Evolutionary conservation across 1,140 invertebrate genomes (phyloP).

Genomic region (Drosophila baimaii): DNA sequence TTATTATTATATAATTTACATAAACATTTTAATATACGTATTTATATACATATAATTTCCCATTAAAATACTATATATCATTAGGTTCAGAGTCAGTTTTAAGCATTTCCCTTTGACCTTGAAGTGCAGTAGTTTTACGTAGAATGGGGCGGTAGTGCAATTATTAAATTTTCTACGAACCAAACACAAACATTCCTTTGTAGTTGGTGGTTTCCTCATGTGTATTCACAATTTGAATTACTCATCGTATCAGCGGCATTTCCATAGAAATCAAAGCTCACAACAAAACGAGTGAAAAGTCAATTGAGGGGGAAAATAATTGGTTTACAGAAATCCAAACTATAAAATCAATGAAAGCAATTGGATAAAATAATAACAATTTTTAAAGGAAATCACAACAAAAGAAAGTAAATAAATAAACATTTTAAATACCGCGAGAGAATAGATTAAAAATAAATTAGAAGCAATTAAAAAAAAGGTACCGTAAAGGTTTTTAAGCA

Average conservation of each 20-base stretch:
- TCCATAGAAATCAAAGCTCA: constrained; percentile 51
- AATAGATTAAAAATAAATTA: too few relatives aligned
- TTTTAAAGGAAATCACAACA: not conserved
- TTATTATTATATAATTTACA: not conserved
- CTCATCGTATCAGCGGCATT: constrained; percentile 39
- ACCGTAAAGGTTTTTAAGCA: too few relatives aligned
- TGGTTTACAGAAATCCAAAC: constrained; percentile 4
- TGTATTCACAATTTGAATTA: constrained; percentile 39
- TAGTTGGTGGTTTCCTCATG: not conserved
- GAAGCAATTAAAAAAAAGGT: too few relatives aligned
- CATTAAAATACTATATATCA: not conserved
- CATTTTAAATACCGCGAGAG: too few relatives aligned
- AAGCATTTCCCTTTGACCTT: constrained; percentile 13
- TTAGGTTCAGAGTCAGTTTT: not conserved
- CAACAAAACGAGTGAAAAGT: constrained; percentile 5
- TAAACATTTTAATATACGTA: not conserved
- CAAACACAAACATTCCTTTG: constrained; percentile 11
- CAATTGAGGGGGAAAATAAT: not conserved
- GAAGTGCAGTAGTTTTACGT: constrained; percentile 12
- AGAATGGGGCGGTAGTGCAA: constrained; percentile 11
- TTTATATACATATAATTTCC: not conserved
- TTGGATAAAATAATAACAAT: not conserved
- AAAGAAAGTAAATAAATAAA: not conserved
- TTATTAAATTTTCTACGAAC: constrained; percentile 24
- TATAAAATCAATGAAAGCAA: constrained; percentile 1